phyloP scores from a whole-genome alignment of 2,797 vertebrate genomes.

The Falco naumanni region DNA sequence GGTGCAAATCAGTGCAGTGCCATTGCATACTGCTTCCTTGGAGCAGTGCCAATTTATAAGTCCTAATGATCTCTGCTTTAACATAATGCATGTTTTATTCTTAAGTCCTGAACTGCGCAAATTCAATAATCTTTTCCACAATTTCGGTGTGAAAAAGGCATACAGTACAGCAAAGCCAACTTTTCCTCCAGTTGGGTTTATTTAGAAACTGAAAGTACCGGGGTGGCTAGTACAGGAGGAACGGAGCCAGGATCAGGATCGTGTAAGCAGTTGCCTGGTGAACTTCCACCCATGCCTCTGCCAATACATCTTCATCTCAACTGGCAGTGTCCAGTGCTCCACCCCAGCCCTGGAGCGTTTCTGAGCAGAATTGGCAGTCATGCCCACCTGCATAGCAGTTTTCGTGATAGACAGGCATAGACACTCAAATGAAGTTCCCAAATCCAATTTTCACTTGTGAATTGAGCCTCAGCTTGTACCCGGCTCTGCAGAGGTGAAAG shows the following conservation, averaged over 20 bases:
- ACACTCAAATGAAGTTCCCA: not conserved
- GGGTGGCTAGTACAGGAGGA: not conserved
- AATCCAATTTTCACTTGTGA: not conserved
- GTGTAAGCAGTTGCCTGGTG: not conserved
- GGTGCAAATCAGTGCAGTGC: accelerated
- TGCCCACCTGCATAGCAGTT: not conserved
- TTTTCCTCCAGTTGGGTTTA: not conserved
- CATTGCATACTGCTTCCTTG: not conserved
- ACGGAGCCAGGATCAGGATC: not conserved
- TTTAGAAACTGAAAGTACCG: not conserved
- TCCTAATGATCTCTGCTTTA: not conserved
- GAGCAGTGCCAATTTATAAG: not conserved
- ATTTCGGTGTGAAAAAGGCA: not conserved
- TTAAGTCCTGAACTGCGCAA: not conserved
- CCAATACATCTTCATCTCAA: not conserved
- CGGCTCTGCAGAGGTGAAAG: not conserved
- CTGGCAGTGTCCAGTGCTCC: not conserved
- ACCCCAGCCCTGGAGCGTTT: not conserved
- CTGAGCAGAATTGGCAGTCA: not conserved
- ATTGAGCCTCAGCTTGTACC: not conserved
- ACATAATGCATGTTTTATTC: not conserved
- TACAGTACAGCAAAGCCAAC: not conserved
- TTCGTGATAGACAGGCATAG: not conserved
- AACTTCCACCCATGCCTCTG: not conserved
- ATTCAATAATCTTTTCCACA: not conserved